phyloP scores from a whole-genome alignment of 2,888 invertebrate genomes.

The Heliconius cydno region DNA sequence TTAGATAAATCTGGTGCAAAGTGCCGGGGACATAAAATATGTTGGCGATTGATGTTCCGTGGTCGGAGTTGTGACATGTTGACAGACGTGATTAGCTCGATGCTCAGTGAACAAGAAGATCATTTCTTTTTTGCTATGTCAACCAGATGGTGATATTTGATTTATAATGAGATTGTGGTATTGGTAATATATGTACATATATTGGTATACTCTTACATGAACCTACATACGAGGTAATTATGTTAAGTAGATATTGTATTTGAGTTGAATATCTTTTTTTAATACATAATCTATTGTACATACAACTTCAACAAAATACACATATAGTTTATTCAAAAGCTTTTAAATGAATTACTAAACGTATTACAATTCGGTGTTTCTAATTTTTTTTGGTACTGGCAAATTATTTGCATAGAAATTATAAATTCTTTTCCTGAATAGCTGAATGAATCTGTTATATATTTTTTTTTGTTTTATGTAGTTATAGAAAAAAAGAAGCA shows the following conservation, averaged over 20 bases:
- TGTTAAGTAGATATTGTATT: neutral
- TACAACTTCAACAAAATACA: neutral
- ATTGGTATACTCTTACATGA: neutral
- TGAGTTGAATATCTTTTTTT: neutral
- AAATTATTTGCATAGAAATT: neutral
- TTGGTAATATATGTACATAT: neutral
- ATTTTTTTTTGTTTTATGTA: too few species aligned
- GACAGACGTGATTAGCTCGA: slow-evolving; percentile 38
- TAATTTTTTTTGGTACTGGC: neutral
- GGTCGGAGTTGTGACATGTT: slow-evolving; percentile 35
- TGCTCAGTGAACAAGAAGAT: slow-evolving; percentile 31
- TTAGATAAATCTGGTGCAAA: slow-evolving; percentile 39
- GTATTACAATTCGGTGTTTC: too few species aligned
- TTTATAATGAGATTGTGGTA: slow-evolving; percentile 13
- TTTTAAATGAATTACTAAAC: too few species aligned
- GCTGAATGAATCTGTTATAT: too few species aligned
- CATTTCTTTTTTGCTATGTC: slow-evolving; percentile 22
- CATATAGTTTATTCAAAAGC: too few species aligned
- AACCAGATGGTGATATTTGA: slow-evolving; percentile 17
- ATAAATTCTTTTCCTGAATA: too few species aligned
- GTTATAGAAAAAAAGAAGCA: too few species aligned
- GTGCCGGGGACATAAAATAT: slow-evolving; percentile 39
- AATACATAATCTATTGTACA: neutral
- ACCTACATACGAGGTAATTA: neutral
- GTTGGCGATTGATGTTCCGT: slow-evolving; percentile 40